phyloP scores from a whole-genome alignment of 2,888 invertebrate genomes.

The Morpho helenor region DNA sequence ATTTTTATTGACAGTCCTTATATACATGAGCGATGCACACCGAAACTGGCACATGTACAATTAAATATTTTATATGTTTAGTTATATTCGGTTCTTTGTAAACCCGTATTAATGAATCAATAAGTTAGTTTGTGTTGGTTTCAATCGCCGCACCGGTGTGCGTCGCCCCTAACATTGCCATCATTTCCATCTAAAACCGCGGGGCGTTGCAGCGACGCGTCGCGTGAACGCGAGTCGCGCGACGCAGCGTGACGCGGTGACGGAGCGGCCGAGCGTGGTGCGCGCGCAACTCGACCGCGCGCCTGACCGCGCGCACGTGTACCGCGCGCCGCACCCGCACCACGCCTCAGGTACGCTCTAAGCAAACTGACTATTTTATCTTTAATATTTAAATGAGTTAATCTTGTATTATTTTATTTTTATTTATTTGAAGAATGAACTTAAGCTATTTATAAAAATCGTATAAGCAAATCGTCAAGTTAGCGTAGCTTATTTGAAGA shows the following conservation, averaged over 20 bases:
- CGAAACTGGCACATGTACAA: no score
- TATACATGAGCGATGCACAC: no score
- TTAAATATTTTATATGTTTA: no score
- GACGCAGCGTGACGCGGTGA: conserved; percentile 43
- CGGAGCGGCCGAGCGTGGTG: conserved; percentile 71
- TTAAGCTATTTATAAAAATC: no score
- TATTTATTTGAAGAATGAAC: no score
- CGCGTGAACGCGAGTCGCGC: conserved; percentile 49
- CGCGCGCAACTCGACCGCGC: conserved; percentile 73
- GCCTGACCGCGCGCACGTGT: conserved; percentile 65
- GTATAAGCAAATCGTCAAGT: no score
- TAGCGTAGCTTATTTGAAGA: no score
- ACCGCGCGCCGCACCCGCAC: conserved; percentile 64
- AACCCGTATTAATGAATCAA: no score
- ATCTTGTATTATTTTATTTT: no score
- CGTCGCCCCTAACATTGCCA: neutral
- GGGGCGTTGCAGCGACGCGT: conserved; percentile 46
- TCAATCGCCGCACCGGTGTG: neutral
- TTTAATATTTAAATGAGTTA: no score
- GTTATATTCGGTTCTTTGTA: no score
- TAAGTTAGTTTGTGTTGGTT: neutral
- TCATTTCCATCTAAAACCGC: conserved; percentile 4
- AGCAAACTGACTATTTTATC: neutral
- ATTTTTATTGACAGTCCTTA: no score
- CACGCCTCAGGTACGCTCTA: conserved; percentile 61